phyloP scores from a whole-genome alignment of 2,113 vertebrate genomes.

The Microcebus jonahi region DNA sequence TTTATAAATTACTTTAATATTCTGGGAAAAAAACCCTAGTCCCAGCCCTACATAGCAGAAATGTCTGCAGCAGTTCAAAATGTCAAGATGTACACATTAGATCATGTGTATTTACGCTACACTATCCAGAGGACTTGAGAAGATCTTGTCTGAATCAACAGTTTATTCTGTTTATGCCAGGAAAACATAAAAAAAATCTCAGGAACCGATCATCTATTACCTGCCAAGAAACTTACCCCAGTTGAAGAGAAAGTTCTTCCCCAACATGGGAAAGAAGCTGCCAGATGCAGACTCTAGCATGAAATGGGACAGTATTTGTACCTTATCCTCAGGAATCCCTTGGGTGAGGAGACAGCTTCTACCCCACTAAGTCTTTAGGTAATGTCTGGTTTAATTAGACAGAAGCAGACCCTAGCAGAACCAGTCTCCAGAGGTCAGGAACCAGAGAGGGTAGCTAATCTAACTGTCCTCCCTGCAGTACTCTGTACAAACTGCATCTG shows the following conservation, averaged over 20 bases:
- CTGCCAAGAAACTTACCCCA: constrained; percentile 10
- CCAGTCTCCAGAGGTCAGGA: constrained; percentile 29
- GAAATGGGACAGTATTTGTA: background rate
- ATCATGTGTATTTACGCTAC: background rate
- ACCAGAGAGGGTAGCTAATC: background rate
- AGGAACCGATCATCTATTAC: background rate
- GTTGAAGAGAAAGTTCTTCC: background rate
- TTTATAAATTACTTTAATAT: constrained; percentile 31
- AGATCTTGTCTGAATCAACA: background rate
- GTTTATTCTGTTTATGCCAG: background rate
- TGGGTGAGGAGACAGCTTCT: background rate
- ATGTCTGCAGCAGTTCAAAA: background rate
- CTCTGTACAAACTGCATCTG: background rate
- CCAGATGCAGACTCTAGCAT: background rate
- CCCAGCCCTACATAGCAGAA: background rate
- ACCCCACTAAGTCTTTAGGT: background rate
- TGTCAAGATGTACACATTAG: background rate
- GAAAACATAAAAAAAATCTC: constrained; percentile 43
- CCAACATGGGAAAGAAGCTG: background rate
- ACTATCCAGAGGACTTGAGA: background rate
- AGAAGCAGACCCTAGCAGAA: background rate
- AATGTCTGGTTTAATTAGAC: background rate
- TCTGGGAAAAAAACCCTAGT: background rate
- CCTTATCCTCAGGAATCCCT: background rate
- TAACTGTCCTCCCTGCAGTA: background rate